Percentiles rank a stretch among this genome's conserved stretches.
phyloP scores from a whole-genome alignment of 2,888 invertebrate genomes.

The Sepioteuthis lessoniana region DNA sequence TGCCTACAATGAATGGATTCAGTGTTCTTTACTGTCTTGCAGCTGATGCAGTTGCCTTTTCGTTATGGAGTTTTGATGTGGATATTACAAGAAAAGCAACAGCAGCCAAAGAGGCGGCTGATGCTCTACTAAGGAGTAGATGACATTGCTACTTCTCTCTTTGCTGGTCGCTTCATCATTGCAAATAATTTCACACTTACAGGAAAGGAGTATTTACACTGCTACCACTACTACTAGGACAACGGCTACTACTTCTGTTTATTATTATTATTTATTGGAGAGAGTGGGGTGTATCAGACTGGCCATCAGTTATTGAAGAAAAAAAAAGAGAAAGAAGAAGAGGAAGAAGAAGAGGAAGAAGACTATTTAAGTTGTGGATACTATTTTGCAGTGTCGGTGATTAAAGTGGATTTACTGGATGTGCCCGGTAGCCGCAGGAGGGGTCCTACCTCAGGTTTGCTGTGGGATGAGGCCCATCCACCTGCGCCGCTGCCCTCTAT shows the following conservation, averaged over 20 bases:
- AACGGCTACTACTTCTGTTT: not conserved
- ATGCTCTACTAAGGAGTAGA: constrained; percentile 5
- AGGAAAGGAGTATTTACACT: not conserved
- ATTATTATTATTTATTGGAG: not conserved
- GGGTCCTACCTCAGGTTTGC: constrained; percentile 44
- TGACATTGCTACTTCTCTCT: not conserved
- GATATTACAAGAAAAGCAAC: not conserved
- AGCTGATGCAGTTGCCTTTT: not conserved
- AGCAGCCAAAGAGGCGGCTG: not conserved
- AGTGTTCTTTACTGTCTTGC: not conserved
- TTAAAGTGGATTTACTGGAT: constrained; percentile 34
- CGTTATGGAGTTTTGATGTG: not conserved
- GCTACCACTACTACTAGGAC: constrained; percentile 16
- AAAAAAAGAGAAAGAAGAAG: too few species aligned
- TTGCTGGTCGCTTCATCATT: not conserved
- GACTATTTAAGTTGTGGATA: not conserved
- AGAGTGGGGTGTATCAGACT: not conserved
- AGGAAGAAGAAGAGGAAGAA: not conserved
- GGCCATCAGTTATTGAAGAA: not conserved
- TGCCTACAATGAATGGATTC: constrained; percentile 33
- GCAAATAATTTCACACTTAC: not conserved
- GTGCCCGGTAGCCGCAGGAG: constrained; percentile 40
- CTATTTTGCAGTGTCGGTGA: not conserved
- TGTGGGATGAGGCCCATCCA: constrained; percentile 48
- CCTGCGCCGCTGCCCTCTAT: constrained; percentile 46